Base-by-base conservation (phyloP, 2,797 vertebrate genomes). In the Falco rusticolus region DNA sequence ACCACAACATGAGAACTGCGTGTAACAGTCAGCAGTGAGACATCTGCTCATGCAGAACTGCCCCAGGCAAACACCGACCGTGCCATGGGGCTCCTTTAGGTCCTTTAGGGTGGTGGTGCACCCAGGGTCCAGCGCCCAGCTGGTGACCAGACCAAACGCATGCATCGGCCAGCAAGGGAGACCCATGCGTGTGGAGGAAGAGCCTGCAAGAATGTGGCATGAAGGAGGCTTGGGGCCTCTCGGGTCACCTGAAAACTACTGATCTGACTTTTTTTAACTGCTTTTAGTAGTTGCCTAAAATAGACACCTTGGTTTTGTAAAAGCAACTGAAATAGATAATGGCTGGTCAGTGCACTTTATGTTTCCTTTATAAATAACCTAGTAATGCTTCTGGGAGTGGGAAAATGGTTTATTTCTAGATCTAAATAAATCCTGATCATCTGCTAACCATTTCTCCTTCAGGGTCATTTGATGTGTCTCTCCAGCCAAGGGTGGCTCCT, bases 351-450 rank as follows among this genome's bases (percentile, higher is more conserved):
- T 17, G 25, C 74, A 90, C 88, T 94, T 94, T 33, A 45, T 19
- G 20, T 85, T 93, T 82, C 77, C 70, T 83, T 89, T 90, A 92
- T 80, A 95, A 92, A 89, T 80, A 93, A 75, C 31, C 56, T 78
- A 77, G 80, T 89, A 71, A 59, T 80, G 45, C 47, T 81, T 77
- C 69, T 74, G 78, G 69, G 56, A 89, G 37, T 39, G 6, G 48
- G 45, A 78, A 81, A 70, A 56, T n/a, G 11, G 39, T 95, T 90
- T 84, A 69, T 78, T 96, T 84, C 56, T 48, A 39, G 37, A 57
- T 39, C 82, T 91, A 93, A 95, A 92, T 83, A 93, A 80, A 85
- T 39, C 34, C 39, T 59, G 63, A 85, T 69, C 84, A 92, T 80
- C 71, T 48, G 25, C 72, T 80, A 76, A 34, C 13, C 1, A 2